These are phyloP conservation scores for Callyntrura sp. DNA, from an alignment of 2,888 invertebrate genomes.

Conservation along the genomic window DNA sequence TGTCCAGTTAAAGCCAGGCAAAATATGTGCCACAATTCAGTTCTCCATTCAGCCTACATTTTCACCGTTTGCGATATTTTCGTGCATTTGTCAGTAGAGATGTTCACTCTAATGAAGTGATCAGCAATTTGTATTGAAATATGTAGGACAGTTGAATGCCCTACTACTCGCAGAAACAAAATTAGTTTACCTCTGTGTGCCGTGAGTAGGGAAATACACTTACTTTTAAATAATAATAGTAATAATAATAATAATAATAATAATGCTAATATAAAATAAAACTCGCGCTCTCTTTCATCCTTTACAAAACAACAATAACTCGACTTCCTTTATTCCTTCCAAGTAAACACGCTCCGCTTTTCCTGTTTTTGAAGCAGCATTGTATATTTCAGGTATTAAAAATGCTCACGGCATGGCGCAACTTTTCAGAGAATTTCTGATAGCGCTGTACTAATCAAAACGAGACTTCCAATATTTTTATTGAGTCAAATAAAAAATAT, in stretches of 20 bases:
- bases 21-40: neutral
- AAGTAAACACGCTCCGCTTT: neutral
- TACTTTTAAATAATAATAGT: too few species aligned
- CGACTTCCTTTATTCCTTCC: neutral
- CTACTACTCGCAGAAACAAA: neutral
- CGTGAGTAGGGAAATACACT: too few species aligned
- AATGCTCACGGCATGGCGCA: neutral
- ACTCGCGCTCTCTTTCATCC: neutral
- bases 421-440: neutral
- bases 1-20: neutral
- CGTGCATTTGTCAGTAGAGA: too few species aligned
- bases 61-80: neutral
- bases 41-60: neutral
- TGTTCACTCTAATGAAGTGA: neutral
- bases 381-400: too few species aligned
- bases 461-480: neutral
- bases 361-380: neutral
- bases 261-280: too few species aligned
- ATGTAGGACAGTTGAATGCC: neutral
- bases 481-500: neutral
- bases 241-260: too few species aligned
- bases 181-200: neutral
- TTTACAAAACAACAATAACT: neutral
- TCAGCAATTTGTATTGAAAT: neutral
- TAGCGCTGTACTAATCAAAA: neutral